These are phyloP conservation scores for Cavia porcellus DNA, from an alignment of 2,113 vertebrate genomes.

Conservation along the genomic window DNA sequence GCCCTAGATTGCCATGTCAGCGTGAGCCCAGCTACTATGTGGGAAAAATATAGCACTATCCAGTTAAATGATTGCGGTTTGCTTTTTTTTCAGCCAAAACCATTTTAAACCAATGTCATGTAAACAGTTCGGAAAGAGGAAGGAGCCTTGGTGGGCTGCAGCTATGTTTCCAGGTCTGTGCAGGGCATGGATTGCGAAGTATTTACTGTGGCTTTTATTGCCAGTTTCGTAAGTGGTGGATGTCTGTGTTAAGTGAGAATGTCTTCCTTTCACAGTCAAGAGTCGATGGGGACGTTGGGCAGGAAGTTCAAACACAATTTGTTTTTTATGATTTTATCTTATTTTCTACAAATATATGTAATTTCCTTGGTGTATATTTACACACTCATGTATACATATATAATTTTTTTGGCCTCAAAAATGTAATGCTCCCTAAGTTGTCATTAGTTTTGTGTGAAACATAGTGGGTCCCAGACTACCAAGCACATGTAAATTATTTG, in stretches of 20 bases:
- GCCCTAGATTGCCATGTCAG: not conserved
- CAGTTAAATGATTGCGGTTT: conserved; percentile 30
- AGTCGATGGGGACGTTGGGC: not conserved
- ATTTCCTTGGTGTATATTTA: conserved; percentile 30
- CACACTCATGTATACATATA: not conserved
- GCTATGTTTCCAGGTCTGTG: not conserved
- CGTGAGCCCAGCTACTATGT: not conserved
- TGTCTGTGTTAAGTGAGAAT: not conserved
- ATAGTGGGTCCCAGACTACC: not conserved
- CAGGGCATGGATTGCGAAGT: not conserved
- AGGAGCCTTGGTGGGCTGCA: not conserved
- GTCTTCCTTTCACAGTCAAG: not conserved
- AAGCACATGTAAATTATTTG: conserved; percentile 16
- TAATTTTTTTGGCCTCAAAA: not conserved
- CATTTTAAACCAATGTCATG: conserved; percentile 3
- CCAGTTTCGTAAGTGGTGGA: not conserved
- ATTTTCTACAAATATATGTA: not conserved
- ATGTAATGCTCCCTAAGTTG: not conserved
- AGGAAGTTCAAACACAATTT: not conserved
- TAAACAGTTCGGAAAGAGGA: not conserved
- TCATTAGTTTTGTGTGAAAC: conserved; percentile 15
- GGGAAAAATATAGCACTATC: not conserved
- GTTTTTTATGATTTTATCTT: conserved; percentile 43
- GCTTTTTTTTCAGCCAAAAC: not conserved
- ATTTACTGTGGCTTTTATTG: not conserved